Percentiles rank a stretch among this genome's conserved stretches.
phyloP scores from a whole-genome alignment of 2,113 vertebrate species.

The Oncorhynchus masou region DNA sequence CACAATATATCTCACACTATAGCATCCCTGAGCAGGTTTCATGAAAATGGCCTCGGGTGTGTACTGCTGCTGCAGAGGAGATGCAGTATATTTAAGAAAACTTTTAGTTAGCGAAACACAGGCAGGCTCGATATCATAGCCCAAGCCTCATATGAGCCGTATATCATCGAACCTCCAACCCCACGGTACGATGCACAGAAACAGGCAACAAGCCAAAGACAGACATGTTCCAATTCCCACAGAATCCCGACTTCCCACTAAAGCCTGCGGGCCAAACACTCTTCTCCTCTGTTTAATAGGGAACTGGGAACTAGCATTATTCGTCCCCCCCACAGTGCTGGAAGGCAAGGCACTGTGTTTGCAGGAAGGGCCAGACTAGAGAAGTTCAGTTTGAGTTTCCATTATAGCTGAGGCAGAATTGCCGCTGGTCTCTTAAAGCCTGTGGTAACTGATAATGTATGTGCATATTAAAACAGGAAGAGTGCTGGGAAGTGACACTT shows the following conservation, averaged over 20 bases:
- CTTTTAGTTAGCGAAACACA: constrained; percentile 18
- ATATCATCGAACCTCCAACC: constrained; percentile 23
- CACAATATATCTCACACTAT: neutral
- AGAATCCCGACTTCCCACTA: constrained; percentile 19
- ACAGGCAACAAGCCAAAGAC: constrained; percentile 45
- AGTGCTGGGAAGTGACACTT: neutral
- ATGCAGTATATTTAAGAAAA: constrained; percentile 26
- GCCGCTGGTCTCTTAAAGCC: constrained; percentile 9
- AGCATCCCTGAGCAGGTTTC: neutral
- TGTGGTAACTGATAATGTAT: constrained; percentile 26
- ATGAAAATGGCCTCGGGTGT: constrained; percentile 11
- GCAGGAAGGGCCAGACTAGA: constrained; percentile 13
- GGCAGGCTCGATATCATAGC: constrained; percentile 19
- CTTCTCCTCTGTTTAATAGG: constrained; percentile 1
- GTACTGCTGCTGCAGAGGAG: constrained; percentile 1
- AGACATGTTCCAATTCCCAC: constrained; percentile 42
- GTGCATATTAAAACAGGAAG: constrained; percentile 23
- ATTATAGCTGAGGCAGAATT: constrained; percentile 4
- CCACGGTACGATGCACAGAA: constrained; percentile 21
- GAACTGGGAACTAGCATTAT: neutral
- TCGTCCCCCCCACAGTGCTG: constrained; percentile 17
- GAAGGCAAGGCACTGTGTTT: neutral
- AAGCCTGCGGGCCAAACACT: constrained; percentile 25
- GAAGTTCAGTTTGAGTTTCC: constrained; percentile 16
- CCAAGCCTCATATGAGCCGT: constrained; percentile 37